Base-by-base conservation (phyloP, 2,888 invertebrate species). In the Eupeodes luniger region DNA sequence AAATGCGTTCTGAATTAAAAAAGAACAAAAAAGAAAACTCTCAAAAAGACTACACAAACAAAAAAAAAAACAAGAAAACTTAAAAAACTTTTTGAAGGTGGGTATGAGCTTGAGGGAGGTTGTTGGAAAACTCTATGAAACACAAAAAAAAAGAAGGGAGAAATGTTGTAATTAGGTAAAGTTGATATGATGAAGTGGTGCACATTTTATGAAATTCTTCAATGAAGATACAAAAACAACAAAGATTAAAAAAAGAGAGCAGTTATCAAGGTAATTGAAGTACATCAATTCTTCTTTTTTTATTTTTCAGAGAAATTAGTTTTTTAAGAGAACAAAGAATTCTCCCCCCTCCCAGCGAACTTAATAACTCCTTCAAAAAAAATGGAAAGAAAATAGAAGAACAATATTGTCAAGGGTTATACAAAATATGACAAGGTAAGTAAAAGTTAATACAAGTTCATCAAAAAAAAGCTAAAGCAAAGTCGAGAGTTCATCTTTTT, bases 1-100 rank as follows among this genome's bases (percentile, higher is more conserved):
- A 87, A 87, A 87, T 81, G 79, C 80, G 77, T 80, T 81, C 80
- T 83, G 76, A 83, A 83, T 87, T 80, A 19, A 53, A 82, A 64
- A 64, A 62, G 16, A 40, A 81, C 59, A 27, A 27, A 27, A 27
- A 27, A 27, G 27, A 27, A 27, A 27, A 27, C 27, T 55, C 51
- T 70, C 57, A 53, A 67, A 61, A 51, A 66, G 7, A 66, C 27
- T 27, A 27, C 27, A 27, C 27, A 47, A 36, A 67, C 53, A 19
- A 67, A 9, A 67, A 59, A 44, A 75, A 57, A 62, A 69, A 47
- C 16, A n/a, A 40, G 10, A 40, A 67, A 49, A 47, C 7, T n/a
- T 72, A 11, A 44, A 70, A 27, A 64, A 40, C 78, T 82, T 67
- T 77, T 74, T 47, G 53, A 75, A 49, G 74, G 57, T 55, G 40